These are phyloP conservation scores for Lordiphosa andalusiaca DNA, from an alignment of 2,888 invertebrate species.

Conservation along the genomic window DNA sequence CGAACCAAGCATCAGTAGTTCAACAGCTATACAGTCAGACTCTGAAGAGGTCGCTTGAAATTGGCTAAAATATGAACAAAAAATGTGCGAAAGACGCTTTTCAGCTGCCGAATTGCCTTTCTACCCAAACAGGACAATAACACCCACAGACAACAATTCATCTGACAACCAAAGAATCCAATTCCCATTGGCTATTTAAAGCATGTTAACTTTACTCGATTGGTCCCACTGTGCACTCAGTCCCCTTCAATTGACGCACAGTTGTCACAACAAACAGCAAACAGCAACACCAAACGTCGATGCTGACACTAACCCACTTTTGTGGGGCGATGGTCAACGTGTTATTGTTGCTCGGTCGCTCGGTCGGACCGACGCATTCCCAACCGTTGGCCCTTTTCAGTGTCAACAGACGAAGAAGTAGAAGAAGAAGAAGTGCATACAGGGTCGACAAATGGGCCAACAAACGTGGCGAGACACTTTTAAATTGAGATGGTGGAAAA, in stretches of 20 bases:
- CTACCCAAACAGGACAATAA: too few relatives aligned
- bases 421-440: background rate
- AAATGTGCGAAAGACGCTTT: too few relatives aligned
- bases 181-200: background rate
- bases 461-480: slow-evolving; percentile 1
- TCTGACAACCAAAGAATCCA: too few relatives aligned
- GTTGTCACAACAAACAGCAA: slow-evolving; percentile 8
- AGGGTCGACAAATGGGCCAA: slow-evolving; percentile 3
- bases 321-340: slow-evolving; percentile 11
- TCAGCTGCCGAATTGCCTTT: too few relatives aligned
- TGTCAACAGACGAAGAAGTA: background rate
- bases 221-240: slow-evolving; percentile 17
- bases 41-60: too few relatives aligned
- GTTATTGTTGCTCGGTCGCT: slow-evolving; percentile 14
- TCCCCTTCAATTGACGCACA: slow-evolving; percentile 12
- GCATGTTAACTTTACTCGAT: background rate
- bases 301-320: slow-evolving; percentile 60
- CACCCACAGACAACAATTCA: too few relatives aligned
- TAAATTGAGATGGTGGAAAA: slow-evolving; percentile 3
- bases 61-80: too few relatives aligned
- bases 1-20: too few relatives aligned
- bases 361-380: background rate
- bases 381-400: slow-evolving; percentile 4
- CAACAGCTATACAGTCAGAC: too few relatives aligned
- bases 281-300: slow-evolving; percentile 10